Base-by-base conservation (phyloP, 2,113 vertebrate species). In the Scomber japonicus region DNA sequence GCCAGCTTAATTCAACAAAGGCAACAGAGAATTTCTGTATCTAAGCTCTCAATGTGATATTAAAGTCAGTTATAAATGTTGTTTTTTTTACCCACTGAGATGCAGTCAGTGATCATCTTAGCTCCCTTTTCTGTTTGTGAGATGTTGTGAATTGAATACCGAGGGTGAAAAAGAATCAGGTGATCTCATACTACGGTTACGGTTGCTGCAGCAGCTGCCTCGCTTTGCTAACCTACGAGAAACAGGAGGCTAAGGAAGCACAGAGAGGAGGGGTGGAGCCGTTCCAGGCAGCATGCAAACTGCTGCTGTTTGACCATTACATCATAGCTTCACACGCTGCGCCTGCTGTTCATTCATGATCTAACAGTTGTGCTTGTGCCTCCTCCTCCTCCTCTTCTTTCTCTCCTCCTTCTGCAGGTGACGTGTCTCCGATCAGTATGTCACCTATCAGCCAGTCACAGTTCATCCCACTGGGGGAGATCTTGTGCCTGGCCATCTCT, bases 341-440 rank as follows among this genome's bases (percentile, higher is more conserved):
- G 79, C 87, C 84, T 84, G 86, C 88, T 88, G 85, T 92, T 92
- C 91, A 91, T 92, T 92, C 82, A 90, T 87, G 81, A 78, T 88
- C 80, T 94, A 76, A 91, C 85, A 71, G 59, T 78, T 83, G 82
- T 80, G 53, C 81, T 51, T 87, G 59, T 83, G 75, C 76, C 71
- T 78, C 48, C 51, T 46, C 44, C 62, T 89, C 49, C 66, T 63
- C 80, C 73, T 89, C 63, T 57, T 61, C 71, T 69, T 88, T 46
- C 51, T 55, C 46, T 64, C 45, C 30, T 75, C 69, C 63, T 66
- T 71, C 68, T 89, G 55, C 94, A 99, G 98, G 98, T 99, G 98
- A 99, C 96, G 98, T 99, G 89, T 99, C 97, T 91, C 98, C 98
- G 60, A 99, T 99, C 97, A 99, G 96, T 91, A 99, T 99, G 98